Percentiles rank a stretch among this genome's conserved stretches.
These are phyloP conservation scores for Melanotaenia nigrans DNA, from an alignment of 2,797 vertebrate genomes.

Conservation along the genomic window DNA sequence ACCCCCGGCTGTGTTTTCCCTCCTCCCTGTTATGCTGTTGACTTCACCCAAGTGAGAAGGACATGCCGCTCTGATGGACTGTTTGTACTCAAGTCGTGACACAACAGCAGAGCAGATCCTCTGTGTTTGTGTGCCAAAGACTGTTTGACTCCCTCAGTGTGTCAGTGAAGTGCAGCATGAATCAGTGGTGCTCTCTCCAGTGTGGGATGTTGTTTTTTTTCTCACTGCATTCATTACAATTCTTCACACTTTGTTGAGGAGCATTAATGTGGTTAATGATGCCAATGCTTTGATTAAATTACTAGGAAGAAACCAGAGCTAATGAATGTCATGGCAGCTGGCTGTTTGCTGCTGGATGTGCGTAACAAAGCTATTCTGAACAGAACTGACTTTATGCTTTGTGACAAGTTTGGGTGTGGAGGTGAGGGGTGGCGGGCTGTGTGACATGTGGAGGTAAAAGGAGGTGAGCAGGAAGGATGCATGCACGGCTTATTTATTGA, in stretches of 20 bases:
- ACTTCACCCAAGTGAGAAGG: constrained; percentile 28
- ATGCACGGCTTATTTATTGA: constrained; percentile 18
- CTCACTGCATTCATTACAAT: constrained; percentile 59
- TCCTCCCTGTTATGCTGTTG: constrained; percentile 5
- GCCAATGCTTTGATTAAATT: constrained; percentile 52
- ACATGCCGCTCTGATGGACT: constrained; percentile 27
- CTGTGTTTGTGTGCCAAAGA: constrained; percentile 18
- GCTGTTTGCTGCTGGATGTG: constrained; percentile 54
- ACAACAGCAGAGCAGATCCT: constrained; percentile 38
- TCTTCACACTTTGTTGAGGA: constrained; percentile 28
- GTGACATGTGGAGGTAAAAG: constrained; percentile 11
- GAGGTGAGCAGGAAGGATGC: constrained; percentile 15
- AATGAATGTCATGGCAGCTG: constrained; percentile 38
- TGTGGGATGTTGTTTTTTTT: constrained; percentile 38
- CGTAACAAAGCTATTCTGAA: constrained; percentile 45
- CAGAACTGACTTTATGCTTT: constrained; percentile 44
- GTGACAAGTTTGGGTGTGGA: constrained; percentile 29
- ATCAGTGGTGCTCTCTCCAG: constrained; percentile 36
- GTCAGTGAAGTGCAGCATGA: constrained; percentile 37
- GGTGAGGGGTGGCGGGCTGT: neutral
- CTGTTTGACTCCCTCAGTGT: constrained; percentile 24
- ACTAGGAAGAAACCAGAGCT: constrained; percentile 34
- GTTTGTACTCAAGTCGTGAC: constrained; percentile 38
- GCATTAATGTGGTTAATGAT: constrained; percentile 41
- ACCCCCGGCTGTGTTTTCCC: neutral